A percentile compares a stretch with the other conserved stretches of the same genome.
phyloP scores from a whole-genome alignment of 2,113 vertebrate genomes.

The Neopipo cinnamomea region DNA sequence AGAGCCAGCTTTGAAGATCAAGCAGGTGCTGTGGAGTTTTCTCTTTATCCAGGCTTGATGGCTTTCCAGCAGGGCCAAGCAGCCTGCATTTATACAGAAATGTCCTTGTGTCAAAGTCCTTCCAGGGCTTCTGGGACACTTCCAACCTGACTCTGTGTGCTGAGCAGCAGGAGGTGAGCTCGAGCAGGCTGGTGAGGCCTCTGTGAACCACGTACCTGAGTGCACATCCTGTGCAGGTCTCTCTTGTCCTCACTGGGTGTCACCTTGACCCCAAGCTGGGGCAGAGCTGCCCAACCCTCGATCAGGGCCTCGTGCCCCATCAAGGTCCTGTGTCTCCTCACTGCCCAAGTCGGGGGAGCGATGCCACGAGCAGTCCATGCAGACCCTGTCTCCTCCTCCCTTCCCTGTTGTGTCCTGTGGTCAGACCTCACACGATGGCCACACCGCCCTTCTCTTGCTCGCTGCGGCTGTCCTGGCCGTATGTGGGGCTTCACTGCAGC shows the following conservation, averaged over 20 bases:
- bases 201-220: not conserved
- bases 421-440: not conserved
- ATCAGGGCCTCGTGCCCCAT: fast-evolving
- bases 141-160: fast-evolving
- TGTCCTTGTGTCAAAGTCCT: not conserved
- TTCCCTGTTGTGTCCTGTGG: not conserved
- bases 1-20: not conserved
- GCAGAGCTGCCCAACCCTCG: not conserved
- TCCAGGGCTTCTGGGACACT: not conserved
- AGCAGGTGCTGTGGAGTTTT: not conserved
- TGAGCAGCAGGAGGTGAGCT: not conserved
- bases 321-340: not conserved
- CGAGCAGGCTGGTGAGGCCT: fast-evolving
- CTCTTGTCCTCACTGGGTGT: fast-evolving
- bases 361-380: not conserved
- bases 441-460: fast-evolving
- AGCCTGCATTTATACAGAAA: not conserved
- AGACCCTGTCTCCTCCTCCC: not conserved
- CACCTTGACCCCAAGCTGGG: not conserved
- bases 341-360: fast-evolving
- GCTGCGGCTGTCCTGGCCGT: fast-evolving
- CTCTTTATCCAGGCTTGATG: not conserved
- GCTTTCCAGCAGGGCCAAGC: not conserved
- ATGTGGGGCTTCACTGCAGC: fast-evolving
- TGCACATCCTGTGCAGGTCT: not conserved